phyloP scores from a whole-genome alignment of 2,888 invertebrate genomes.

The Leucoptera coffeella region DNA sequence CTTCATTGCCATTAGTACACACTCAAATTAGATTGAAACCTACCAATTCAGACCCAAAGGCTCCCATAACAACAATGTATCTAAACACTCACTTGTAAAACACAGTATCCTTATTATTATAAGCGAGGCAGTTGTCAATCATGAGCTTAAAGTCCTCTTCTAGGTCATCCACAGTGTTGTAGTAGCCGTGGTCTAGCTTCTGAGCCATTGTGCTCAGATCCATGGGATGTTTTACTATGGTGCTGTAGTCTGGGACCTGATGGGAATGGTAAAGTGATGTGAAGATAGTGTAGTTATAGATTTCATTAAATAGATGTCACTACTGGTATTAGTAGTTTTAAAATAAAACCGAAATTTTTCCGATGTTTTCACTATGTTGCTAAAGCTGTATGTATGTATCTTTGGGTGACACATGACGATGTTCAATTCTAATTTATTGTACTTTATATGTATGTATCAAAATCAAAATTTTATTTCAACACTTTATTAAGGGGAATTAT shows the following conservation, averaged over 20 bases:
- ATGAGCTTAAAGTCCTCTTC: slow-evolving; percentile 92
- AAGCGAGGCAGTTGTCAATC: slow-evolving; percentile 91
- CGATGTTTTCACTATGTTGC: too few species aligned
- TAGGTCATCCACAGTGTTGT: slow-evolving; percentile 69
- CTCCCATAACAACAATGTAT: too few species aligned
- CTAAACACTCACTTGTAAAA: slow-evolving; percentile 72
- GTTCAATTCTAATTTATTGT: too few species aligned
- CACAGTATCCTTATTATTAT: slow-evolving; percentile 92
- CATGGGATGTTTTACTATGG: slow-evolving; percentile 38
- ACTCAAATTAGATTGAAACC: too few species aligned
- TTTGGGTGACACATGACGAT: too few species aligned
- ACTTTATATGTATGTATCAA: too few species aligned
- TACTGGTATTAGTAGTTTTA: not conserved
- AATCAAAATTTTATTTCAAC: too few species aligned
- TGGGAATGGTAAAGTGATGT: not conserved
- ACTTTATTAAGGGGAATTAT: too few species aligned
- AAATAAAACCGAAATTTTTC: too few species aligned
- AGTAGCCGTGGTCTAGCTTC: slow-evolving; percentile 62
- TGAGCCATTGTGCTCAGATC: slow-evolving; percentile 67
- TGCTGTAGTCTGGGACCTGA: slow-evolving; percentile 81
- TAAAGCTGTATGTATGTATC: too few species aligned
- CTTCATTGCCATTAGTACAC: too few species aligned
- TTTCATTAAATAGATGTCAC: not conserved
- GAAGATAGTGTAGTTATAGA: not conserved
- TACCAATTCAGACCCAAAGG: too few species aligned